Base-by-base conservation (phyloP, 1,140 invertebrate species). In the Cotesia typhae region DNA sequence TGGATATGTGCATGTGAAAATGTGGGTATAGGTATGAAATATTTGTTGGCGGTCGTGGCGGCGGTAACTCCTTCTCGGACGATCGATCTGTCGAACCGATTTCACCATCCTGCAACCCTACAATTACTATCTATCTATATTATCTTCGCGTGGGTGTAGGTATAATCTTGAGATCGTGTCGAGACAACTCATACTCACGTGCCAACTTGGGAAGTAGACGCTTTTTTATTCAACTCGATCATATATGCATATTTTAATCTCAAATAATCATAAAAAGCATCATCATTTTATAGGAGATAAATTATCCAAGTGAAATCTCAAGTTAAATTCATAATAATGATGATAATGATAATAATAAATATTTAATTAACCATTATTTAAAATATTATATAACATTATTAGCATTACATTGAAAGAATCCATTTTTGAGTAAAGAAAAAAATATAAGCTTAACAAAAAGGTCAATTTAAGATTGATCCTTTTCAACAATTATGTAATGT, bases 121-220 rank as follows among this genome's bases (percentile, higher is more conserved):
- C 79, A 79, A 79, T 81, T 81, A 80, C 76, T 79, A 81, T 80
- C 76, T 79, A 81, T 80, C 80, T 81, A 79, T 63, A 72, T 81
- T 81, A 82, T 80, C 79, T 80, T 71, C 66, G 78, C 75, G 78
- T 81, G 78, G 77, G 75, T 76, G 78, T 75, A 75, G 60, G 67
- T 73, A 70, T 67, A 41, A 66, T 72, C 65, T 73, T 38, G 41
- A 41, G 52, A 67, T 72, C 65, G 65, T 37, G 71, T 67, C 71
- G 65, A 28, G 66, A 67, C 66, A 67, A 36, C 67, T 68, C 41
- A 51, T 10, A 60, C 28, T 37, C 28, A 53, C 47, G 70, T 59
- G 70, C 51, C 35, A 71, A 71, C 63, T 65, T 52, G 35, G 36
- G 7, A 70, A 70, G 55, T 4, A n/a, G 36, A 71, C 57, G 51